These are phyloP conservation scores for Melopsittacus undulatus DNA, from an alignment of 2,797 vertebrate species.

Conservation along the genomic window DNA sequence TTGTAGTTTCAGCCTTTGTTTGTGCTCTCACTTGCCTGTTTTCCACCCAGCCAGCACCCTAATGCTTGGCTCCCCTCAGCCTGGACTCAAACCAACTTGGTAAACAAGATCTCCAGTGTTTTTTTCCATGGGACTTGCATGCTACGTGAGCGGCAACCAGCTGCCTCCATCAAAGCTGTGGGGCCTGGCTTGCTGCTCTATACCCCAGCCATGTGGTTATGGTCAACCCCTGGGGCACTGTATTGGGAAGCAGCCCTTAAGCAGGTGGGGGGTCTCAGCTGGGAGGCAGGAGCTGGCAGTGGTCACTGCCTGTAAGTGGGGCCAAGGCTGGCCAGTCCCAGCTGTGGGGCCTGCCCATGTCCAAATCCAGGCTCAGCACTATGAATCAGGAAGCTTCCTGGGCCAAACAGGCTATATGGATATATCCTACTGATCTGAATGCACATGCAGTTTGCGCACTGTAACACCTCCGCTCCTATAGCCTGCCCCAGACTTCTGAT, in stretches of 20 bases:
- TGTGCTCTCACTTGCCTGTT: neutral
- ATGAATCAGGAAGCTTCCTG: neutral
- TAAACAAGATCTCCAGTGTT: neutral
- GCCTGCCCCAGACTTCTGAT: neutral
- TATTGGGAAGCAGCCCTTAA: fast-evolving
- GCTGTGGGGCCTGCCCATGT: fast-evolving
- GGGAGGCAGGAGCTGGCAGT: neutral
- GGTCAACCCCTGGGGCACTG: fast-evolving
- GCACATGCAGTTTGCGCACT: fast-evolving
- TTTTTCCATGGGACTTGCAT: neutral
- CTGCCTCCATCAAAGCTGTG: neutral
- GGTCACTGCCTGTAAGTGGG: neutral
- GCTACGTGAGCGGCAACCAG: neutral
- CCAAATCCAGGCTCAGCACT: neutral
- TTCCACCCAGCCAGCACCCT: neutral
- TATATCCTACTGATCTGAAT: neutral
- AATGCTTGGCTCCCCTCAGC: neutral
- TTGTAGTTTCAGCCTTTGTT: neutral
- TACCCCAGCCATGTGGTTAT: neutral
- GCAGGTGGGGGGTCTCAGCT: neutral
- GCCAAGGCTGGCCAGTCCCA: neutral
- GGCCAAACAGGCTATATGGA: neutral
- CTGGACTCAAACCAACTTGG: neutral
- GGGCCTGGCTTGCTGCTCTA: neutral
- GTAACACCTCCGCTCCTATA: fast-evolving